Conservation (phyloP, 92 coral and sea anemone genomes). For the Chrysogorgia sp. region DNA sequence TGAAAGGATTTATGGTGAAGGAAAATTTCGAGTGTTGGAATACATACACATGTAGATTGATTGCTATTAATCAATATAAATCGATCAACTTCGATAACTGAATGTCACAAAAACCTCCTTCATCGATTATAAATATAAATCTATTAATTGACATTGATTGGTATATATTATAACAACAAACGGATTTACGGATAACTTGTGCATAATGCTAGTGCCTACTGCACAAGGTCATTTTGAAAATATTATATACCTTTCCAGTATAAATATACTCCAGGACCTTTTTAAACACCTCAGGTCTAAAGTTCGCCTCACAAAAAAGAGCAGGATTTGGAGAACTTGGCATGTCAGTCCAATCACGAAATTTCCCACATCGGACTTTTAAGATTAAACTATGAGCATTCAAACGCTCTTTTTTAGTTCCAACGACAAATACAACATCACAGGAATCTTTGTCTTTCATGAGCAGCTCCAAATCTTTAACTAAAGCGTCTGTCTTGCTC, state of each 20-base stretch:
- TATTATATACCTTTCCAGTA: conserved; percentile 81
- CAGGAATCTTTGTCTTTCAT: conserved; percentile 78
- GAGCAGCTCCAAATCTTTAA: conserved; percentile 68
- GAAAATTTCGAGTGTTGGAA: no score
- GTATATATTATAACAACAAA: no score
- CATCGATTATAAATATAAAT: no score
- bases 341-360: conserved; percentile 69
- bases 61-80: no score
- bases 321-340: conserved; percentile 63
- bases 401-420: conserved; percentile 64
- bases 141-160: no score
- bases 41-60: no score
- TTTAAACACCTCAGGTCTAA: conserved; percentile 74
- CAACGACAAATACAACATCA: conserved; percentile 82
- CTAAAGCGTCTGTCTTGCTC: conserved; percentile 70
- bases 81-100: no score
- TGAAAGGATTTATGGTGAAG: no score
- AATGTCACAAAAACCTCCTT: no score
- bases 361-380: conserved; percentile 67
- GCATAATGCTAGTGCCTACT: no score
- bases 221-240: neutral
- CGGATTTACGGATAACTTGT: no score
- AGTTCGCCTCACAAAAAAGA: conserved; percentile 63
- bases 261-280: conserved; percentile 82
- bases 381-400: conserved; percentile 81